Percentiles rank a stretch among this genome's conserved stretches.
These are phyloP conservation scores for Oreohelix idahoensis DNA, from an alignment of 1,140 invertebrate species.

Conservation along the genomic window DNA sequence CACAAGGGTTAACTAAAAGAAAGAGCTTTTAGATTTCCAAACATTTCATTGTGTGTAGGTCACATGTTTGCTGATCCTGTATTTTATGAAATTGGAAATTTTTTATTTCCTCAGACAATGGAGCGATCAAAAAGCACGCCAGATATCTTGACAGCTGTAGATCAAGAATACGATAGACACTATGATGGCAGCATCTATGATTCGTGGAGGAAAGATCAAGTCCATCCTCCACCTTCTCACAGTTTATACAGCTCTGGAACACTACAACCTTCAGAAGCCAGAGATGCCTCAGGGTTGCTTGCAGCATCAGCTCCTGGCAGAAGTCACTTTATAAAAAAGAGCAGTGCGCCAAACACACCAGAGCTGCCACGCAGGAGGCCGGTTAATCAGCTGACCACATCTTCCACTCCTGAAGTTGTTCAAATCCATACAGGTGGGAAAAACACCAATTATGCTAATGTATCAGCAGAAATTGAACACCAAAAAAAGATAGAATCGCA, in stretches of 20 bases:
- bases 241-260: neutral
- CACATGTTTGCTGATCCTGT: no score
- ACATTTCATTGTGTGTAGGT: no score
- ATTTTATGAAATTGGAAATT: no score
- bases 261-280: neutral
- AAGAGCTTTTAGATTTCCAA: no score
- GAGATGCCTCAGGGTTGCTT: neutral
- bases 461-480: conserved; percentile 43
- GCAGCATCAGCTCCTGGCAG: neutral
- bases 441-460: conserved; percentile 57
- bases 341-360: neutral
- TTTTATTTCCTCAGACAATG: conserved; percentile 39
- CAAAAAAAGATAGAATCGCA: conserved; percentile 46
- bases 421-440: conserved; percentile 55
- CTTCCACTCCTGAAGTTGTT: conserved; percentile 56
- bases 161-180: neutral
- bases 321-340: neutral
- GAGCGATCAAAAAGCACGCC: conserved; percentile 67
- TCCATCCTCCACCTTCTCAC: conserved; percentile 48
- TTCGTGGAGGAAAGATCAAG: conserved; percentile 48
- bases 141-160: conserved; percentile 46
- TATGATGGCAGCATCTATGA: neutral
- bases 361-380: conserved; percentile 28
- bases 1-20: no score
- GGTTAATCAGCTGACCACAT: conserved; percentile 34